Conservation (phyloP, 2,888 invertebrate genomes). For the Teinopalpus imperialis region DNA sequence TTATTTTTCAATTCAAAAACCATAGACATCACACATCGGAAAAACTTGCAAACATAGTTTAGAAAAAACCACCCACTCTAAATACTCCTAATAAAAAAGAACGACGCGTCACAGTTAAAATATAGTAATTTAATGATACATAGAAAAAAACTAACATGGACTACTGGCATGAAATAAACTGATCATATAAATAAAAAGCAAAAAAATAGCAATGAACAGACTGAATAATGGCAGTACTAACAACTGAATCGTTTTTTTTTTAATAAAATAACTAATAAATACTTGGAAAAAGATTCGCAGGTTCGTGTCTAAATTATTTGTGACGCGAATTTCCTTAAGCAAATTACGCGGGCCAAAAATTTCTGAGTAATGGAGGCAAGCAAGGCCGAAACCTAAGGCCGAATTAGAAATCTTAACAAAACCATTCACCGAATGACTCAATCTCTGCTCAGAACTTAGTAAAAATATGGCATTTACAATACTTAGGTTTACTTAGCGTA, state of each 20-base stretch:
- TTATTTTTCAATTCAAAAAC: too few species aligned
- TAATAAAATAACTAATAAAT: too few species aligned
- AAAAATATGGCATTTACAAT: slow-evolving; percentile 10
- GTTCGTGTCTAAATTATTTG: background rate
- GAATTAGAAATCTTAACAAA: slow-evolving; percentile 36
- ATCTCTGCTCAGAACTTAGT: slow-evolving; percentile 18
- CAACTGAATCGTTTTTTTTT: too few species aligned
- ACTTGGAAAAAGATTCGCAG: too few species aligned
- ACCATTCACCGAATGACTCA: slow-evolving; percentile 39
- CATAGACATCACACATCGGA: too few species aligned
- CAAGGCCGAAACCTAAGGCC: slow-evolving; percentile 33
- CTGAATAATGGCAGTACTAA: too few species aligned
- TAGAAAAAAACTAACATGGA: too few species aligned
- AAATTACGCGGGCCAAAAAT: slow-evolving; percentile 28
- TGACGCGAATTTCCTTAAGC: slow-evolving; percentile 15
- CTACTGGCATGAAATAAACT: too few species aligned
- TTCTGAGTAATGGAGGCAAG: slow-evolving; percentile 31
- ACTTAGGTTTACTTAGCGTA: background rate
- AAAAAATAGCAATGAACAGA: too few species aligned
- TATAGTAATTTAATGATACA: too few species aligned
- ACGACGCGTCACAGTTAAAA: background rate
- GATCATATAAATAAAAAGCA: too few species aligned
- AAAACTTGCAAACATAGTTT: background rate
- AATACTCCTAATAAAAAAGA: background rate
- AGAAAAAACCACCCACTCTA: background rate